These are phyloP conservation scores for Eudyptes chrysolophus DNA, from an alignment of 2,113 vertebrate species.

Conservation along the genomic window DNA sequence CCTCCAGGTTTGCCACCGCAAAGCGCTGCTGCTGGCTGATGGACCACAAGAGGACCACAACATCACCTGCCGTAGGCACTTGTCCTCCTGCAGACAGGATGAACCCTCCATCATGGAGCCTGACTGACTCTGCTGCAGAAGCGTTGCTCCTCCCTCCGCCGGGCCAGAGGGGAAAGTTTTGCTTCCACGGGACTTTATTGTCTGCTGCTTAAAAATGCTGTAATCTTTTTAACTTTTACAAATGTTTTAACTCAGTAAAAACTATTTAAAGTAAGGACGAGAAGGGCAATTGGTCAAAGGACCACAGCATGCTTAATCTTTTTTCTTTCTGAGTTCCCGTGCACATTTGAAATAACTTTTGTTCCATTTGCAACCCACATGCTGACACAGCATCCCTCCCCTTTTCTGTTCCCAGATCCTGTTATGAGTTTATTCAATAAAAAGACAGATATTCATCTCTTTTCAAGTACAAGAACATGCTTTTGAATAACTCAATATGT, in stretches of 20 bases:
- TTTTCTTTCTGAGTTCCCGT: constrained; percentile 15
- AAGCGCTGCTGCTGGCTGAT: neutral
- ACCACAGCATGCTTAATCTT: neutral
- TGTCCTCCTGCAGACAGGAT: neutral
- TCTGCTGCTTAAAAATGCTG: constrained; percentile 14
- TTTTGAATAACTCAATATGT: constrained; percentile 72
- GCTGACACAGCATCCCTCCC: constrained; percentile 69
- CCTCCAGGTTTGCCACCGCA: neutral
- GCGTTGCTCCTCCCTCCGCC: neutral
- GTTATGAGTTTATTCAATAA: constrained; percentile 69
- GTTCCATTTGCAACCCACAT: constrained; percentile 65
- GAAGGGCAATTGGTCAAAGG: constrained; percentile 40
- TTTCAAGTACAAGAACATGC: constrained; percentile 66
- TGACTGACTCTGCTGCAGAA: neutral
- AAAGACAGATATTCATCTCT: constrained; percentile 71
- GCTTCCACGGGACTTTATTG: neutral
- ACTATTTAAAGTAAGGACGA: constrained; percentile 1
- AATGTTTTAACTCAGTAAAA: constrained; percentile 28
- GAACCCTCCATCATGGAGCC: neutral
- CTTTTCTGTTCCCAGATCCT: constrained; percentile 67
- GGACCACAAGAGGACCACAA: neutral
- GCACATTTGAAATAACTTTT: constrained; percentile 51
- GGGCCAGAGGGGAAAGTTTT: neutral
- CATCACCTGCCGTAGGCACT: neutral
- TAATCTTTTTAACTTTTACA: constrained; percentile 9